These are phyloP conservation scores for Bombus confusus DNA, from an alignment of 1,140 invertebrate genomes.

Conservation along the genomic window DNA sequence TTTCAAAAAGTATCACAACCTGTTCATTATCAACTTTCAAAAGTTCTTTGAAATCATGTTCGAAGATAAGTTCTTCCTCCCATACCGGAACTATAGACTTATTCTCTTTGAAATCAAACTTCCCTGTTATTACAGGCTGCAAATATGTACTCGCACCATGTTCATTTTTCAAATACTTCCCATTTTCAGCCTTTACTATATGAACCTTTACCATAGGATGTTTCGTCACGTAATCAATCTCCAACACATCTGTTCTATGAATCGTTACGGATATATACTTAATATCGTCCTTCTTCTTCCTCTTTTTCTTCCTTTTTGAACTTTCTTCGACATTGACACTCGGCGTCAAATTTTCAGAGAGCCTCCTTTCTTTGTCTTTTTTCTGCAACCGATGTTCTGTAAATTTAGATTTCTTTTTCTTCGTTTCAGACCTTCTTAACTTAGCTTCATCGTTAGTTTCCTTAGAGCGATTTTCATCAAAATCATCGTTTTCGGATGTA, in stretches of 20 bases:
- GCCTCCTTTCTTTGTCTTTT: background rate
- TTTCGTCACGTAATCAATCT: constrained; percentile 74
- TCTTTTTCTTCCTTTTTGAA: constrained; percentile 54
- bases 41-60: constrained; percentile 84
- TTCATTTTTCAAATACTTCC: constrained; percentile 72
- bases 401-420: background rate
- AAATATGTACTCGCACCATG: constrained; percentile 52
- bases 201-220: constrained; percentile 81
- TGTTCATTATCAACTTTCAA: constrained; percentile 76
- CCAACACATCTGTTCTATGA: constrained; percentile 74
- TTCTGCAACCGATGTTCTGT: background rate
- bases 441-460: background rate
- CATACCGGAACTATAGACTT: constrained; percentile 83
- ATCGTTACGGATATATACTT: constrained; percentile 75
- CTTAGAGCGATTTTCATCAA: background rate
- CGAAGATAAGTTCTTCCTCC: constrained; percentile 86
- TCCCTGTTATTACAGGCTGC: constrained; percentile 75
- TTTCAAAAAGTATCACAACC: constrained; percentile 85
- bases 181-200: constrained; percentile 72
- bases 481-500: constrained; percentile 1
- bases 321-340: constrained; percentile 28
- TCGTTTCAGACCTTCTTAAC: background rate
- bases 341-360: background rate
- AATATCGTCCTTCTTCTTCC: constrained; percentile 36
- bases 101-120: constrained; percentile 77